Conservation (phyloP, 2,113 vertebrate genomes). For the Microtus montanus region DNA sequence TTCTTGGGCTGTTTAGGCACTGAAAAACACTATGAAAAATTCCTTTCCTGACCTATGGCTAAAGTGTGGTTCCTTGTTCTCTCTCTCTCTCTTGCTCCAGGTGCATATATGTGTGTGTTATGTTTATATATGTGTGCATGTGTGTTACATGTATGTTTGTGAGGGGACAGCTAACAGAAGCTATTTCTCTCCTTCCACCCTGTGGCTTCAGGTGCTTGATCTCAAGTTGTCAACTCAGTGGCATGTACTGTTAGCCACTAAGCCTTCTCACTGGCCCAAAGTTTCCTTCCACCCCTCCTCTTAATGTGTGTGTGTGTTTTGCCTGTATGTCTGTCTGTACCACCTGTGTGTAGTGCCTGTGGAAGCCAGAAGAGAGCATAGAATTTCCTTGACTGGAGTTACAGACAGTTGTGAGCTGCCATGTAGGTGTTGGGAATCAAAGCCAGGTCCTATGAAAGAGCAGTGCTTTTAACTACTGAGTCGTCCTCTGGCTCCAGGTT, state of each 20-base stretch:
- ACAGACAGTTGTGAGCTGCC: background rate
- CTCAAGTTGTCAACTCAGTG: background rate
- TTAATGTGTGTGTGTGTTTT: background rate
- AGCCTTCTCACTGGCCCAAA: background rate
- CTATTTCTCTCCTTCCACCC: background rate
- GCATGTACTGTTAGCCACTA: background rate
- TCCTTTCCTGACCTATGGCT: background rate
- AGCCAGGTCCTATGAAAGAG: background rate
- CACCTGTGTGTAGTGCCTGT: background rate
- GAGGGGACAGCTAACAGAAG: background rate
- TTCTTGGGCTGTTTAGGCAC: conserved; percentile 5
- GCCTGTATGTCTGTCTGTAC: too few relatives aligned
- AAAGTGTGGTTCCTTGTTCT: background rate
- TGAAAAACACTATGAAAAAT: conserved; percentile 7
- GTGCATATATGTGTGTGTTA: background rate
- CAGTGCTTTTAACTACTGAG: background rate
- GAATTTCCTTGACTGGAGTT: background rate
- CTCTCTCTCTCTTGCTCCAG: background rate
- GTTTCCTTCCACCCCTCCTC: background rate
- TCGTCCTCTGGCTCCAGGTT: background rate
- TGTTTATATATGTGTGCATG: background rate
- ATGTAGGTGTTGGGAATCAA: background rate
- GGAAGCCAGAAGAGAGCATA: background rate
- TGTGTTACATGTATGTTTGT: background rate
- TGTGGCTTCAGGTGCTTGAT: background rate